A percentile compares a stretch with the other conserved stretches of the same genome.
Evolutionary conservation across 2,888 invertebrate genomes (phyloP).

Genomic region (Arctia plantaginis): DNA sequence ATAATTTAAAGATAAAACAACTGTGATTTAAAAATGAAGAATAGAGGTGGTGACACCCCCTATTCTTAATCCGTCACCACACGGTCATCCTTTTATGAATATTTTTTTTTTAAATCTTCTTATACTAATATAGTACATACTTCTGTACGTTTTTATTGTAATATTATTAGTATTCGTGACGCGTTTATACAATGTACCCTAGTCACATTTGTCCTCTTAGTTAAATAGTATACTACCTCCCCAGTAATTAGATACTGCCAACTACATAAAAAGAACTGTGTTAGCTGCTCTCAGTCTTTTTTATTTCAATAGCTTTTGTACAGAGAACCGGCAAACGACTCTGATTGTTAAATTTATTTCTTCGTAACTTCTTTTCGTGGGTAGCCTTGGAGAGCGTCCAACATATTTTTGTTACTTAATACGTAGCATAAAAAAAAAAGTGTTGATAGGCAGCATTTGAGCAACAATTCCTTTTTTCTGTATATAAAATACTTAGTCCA

Average conservation of each 20-base stretch:
- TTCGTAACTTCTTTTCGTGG: conserved; percentile 49
- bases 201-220: not conserved
- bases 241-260: not conserved
- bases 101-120: too few relatives aligned
- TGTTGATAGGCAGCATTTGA: conserved; percentile 20
- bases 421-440: conserved; percentile 40
- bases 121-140: too few relatives aligned
- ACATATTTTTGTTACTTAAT: conserved; percentile 51
- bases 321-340: conserved; percentile 51
- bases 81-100: not conserved
- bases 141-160: too few relatives aligned
- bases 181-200: not conserved
- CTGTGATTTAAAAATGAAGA: not conserved
- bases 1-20: too few relatives aligned
- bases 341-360: conserved; percentile 56
- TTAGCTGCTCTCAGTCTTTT: conserved; percentile 20
- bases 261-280: not conserved
- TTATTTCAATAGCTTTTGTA: conserved; percentile 38
- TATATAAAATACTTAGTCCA: not conserved
- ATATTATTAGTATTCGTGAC: not conserved
- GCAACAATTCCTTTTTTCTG: conserved; percentile 1
- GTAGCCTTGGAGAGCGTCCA: conserved; percentile 55
- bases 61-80: too few relatives aligned
- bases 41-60: too few relatives aligned
- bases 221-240: not conserved